Evolutionary conservation across 92 coral and sea anemone genomes (phyloP), one percentile per base, ranked within the genome.

Genomic region (Siderastrea siderea): DNA sequence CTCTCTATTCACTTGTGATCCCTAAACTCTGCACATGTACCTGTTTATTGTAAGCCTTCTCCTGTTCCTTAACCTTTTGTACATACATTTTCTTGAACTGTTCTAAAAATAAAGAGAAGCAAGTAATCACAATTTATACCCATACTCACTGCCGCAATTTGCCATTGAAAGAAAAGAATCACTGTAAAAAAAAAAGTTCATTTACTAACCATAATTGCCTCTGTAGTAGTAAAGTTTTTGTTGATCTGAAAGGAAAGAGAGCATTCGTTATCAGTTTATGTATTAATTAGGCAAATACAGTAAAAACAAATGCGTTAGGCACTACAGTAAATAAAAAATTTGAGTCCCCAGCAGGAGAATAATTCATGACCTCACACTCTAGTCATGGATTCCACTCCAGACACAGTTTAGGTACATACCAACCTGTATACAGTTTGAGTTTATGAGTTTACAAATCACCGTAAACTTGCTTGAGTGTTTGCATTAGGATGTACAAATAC

Each of bases 61-160:
- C 99, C 81, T 97, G 99, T 68, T 97, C 99, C 71, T 93, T 94
- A 6, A 97, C 61, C 73, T 97, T 97, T 77, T 97, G 99, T 75
- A 88, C 86, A 86, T 97, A 94, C 99, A 97, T 97, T 72, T 95
- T 97, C 94, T 97, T 97, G 86, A 97, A 97, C 78, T 97, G 99
- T 14, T 86, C 99, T 97, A 69, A 53, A 70, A 71, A 48, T 1
- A 14, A 14, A 57, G 11, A 17, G 15, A 11, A 49, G 8, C 13
- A 79, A 55, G 2, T 26, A 26, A 26, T 26, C 38, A 26, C 0
- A 26, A 26, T 26, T 26, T 26, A 26, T 26, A 26, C 0, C 0
- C 38, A 26, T 26, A 26, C 0, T 26, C 38, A 26, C 38, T 26
- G 38, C 38, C 0, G 38, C 38, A 26, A 26, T 26, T 26, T 26